phyloP scores from a whole-genome alignment of 2,113 vertebrate genomes.

The Cromileptes altivelis region DNA sequence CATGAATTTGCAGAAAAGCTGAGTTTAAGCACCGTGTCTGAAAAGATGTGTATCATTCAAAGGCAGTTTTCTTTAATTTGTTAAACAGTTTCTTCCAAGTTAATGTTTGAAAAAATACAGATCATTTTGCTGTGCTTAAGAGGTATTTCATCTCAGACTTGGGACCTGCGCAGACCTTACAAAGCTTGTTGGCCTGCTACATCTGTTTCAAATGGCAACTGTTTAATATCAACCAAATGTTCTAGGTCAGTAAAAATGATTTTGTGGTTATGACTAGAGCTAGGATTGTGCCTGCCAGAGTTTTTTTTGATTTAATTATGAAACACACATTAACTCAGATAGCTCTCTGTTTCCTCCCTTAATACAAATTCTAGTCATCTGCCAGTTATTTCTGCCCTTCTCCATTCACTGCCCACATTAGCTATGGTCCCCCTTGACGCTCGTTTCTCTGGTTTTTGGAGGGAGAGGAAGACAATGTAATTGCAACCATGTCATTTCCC shows the following conservation, averaged over 20 bases:
- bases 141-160: slow-evolving; percentile 35
- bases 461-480: slow-evolving; percentile 66
- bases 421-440: slow-evolving; percentile 22
- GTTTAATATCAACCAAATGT: slow-evolving; percentile 63
- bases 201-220: slow-evolving; percentile 55
- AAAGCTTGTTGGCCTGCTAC: slow-evolving; percentile 30
- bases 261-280: slow-evolving; percentile 24
- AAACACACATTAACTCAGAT: slow-evolving; percentile 29
- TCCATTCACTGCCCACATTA: slow-evolving; percentile 62
- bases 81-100: not conserved
- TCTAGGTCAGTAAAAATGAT: slow-evolving; percentile 55
- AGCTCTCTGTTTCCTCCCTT: slow-evolving; percentile 10
- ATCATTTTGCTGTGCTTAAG: slow-evolving; percentile 8
- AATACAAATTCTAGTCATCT: slow-evolving; percentile 39
- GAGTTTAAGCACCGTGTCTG: not conserved
- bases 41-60: not conserved
- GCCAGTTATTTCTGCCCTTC: slow-evolving; percentile 33
- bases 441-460: slow-evolving; percentile 56
- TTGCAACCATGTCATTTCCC: slow-evolving; percentile 77
- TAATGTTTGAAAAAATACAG: slow-evolving; percentile 9
- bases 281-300: slow-evolving; percentile 8
- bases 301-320: slow-evolving; percentile 21
- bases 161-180: slow-evolving; percentile 32
- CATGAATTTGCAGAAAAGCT: slow-evolving; percentile 3
- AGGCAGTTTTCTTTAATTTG: not conserved